Percentiles rank a stretch among this genome's conserved stretches.
Evolutionary conservation across 2,888 invertebrate species (phyloP).

Genomic region (Celastrina argiolus): DNA sequence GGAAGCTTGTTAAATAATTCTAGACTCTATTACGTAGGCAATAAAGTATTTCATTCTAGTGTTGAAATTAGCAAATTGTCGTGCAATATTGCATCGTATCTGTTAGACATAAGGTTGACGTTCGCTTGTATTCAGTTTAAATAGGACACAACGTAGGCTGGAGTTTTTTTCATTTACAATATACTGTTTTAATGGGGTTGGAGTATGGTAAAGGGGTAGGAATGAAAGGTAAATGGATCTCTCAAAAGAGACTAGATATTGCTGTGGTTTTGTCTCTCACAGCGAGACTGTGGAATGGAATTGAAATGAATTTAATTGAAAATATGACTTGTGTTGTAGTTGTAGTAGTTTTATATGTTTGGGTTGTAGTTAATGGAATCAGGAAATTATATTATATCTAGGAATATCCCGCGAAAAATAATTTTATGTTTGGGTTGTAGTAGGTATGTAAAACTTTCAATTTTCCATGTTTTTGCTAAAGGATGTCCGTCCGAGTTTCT

Average conservation of each 20-base stretch:
- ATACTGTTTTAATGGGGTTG: slow-evolving; percentile 7
- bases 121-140: not conserved
- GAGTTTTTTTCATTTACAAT: slow-evolving; percentile 15
- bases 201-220: not conserved
- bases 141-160: slow-evolving; percentile 6
- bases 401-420: no score
- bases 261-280: not conserved
- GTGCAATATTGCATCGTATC: not conserved
- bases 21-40: slow-evolving; percentile 9
- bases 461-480: no score
- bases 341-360: not conserved
- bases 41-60: slow-evolving; percentile 10
- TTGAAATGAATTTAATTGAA: not conserved
- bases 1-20: not conserved
- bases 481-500: no score
- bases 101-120: not conserved
- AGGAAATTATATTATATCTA: no score
- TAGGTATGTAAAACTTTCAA: no score
- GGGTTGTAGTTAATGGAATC: no score
- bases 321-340: not conserved
- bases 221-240: slow-evolving; percentile 7
- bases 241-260: not conserved
- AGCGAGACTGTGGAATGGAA: not conserved
- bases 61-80: not conserved
- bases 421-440: no score